phyloP scores from a whole-genome alignment of 2,113 vertebrate species.

The Ancistrus triradiatus region DNA sequence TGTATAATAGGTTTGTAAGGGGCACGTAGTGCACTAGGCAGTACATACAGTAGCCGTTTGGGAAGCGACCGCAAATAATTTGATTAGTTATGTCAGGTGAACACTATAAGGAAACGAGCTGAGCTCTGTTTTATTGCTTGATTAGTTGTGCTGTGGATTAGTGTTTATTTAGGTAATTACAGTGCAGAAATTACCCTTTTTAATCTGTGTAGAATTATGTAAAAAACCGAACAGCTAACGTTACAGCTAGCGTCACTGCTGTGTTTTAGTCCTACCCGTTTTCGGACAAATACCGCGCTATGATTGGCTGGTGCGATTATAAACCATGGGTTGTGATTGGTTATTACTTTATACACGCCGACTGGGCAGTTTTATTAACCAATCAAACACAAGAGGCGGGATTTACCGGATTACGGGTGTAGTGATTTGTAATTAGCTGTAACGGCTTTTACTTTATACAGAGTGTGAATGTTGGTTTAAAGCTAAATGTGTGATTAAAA shows the following conservation, averaged over 20 bases:
- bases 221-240: not conserved
- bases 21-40: not conserved
- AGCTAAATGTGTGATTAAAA: too few species aligned
- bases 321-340: not conserved
- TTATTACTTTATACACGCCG: accelerated
- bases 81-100: too few species aligned
- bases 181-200: too few species aligned
- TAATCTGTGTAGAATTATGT: too few species aligned
- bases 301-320: not conserved
- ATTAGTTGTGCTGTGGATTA: too few species aligned
- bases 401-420: not conserved
- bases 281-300: not conserved
- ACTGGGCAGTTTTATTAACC: not conserved
- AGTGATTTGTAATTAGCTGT: too few species aligned
- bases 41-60: not conserved
- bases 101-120: too few species aligned
- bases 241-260: not conserved
- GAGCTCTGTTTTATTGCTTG: too few species aligned
- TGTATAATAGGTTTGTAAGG: not conserved
- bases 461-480: too few species aligned
- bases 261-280: not conserved
- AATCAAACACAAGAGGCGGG: not conserved
- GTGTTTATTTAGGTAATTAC: too few species aligned
- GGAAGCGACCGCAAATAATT: not conserved
- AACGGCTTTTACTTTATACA: too few species aligned